These are phyloP conservation scores for Anguilla obscura DNA, from an alignment of 2,797 vertebrate species.

Conservation along the genomic window DNA sequence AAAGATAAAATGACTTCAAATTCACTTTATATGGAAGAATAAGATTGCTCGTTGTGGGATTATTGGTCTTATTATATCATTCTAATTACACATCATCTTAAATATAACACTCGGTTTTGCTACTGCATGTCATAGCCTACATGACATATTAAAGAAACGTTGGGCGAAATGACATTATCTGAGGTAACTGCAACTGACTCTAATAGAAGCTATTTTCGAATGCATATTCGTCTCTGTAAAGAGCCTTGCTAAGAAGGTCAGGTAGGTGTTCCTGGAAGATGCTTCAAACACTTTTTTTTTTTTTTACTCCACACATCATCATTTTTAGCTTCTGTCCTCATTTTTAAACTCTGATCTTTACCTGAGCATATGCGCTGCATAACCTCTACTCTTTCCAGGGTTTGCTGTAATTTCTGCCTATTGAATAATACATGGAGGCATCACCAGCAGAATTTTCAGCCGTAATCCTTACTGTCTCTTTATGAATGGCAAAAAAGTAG, in stretches of 20 bases:
- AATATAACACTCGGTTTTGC: background rate
- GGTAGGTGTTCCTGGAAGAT: slow-evolving; percentile 7
- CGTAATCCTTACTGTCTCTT: background rate
- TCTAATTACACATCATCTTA: background rate
- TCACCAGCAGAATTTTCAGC: background rate
- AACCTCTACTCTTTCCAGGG: slow-evolving; percentile 14
- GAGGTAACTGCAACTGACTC: background rate
- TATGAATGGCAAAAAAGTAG: background rate
- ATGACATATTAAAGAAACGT: background rate
- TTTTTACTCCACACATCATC: slow-evolving; percentile 8
- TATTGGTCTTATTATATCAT: background rate
- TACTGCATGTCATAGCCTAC: background rate
- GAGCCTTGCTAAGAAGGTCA: background rate
- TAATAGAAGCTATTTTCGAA: background rate
- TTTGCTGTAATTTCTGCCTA: background rate
- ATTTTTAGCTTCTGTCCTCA: slow-evolving; percentile 16
- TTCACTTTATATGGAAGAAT: slow-evolving; percentile 3
- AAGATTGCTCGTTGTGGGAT: background rate
- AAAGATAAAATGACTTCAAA: background rate
- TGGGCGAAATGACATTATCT: background rate
- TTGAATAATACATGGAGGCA: background rate
- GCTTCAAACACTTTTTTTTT: slow-evolving; percentile 4
- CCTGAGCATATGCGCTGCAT: slow-evolving; percentile 6
- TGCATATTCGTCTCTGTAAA: slow-evolving; percentile 10
- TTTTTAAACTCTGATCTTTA: slow-evolving; percentile 27